Conservation (phyloP, 37 sponge, comb jelly and placozoan genomes). For the Chondrosia reniformis region DNA sequence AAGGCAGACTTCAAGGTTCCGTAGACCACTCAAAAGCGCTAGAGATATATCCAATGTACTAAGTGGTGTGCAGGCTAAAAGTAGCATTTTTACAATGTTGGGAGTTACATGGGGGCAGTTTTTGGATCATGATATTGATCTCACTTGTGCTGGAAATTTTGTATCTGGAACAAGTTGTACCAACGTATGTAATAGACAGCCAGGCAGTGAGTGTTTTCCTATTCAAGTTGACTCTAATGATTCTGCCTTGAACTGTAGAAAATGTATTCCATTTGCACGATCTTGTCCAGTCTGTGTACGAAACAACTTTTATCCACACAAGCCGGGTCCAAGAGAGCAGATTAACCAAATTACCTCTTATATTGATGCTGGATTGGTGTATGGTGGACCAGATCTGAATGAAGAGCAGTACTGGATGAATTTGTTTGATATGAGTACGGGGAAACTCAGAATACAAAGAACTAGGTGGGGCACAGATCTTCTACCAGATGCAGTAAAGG, state of each 20-base stretch:
- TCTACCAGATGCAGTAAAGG: background rate
- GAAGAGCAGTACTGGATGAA: conserved; percentile 7
- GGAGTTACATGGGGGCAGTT: conserved; percentile 82
- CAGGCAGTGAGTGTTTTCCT: conserved; percentile 54
- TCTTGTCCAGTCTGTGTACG: conserved; percentile 49
- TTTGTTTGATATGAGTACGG: conserved; percentile 6
- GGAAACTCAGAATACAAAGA: background rate
- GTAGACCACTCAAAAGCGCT: background rate
- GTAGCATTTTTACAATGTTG: conserved; percentile 40
- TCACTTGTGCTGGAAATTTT: conserved; percentile 32
- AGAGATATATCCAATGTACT: background rate
- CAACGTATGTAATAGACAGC: background rate
- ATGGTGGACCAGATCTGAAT: conserved; percentile 52
- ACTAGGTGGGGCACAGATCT: background rate
- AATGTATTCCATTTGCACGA: conserved; percentile 52
- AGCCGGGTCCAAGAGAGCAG: conserved; percentile 52
- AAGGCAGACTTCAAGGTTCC: background rate
- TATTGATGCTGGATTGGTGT: conserved; percentile 82
- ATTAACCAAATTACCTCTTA: conserved; percentile 82
- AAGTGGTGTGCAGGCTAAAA: background rate
- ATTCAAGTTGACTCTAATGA: conserved; percentile 60
- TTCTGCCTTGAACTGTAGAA: conserved; percentile 1
- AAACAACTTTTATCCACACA: background rate
- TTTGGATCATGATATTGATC: conserved; percentile 72
- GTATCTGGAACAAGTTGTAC: background rate